Base-by-base conservation (phyloP, 92 coral and sea anemone species). In the Pocillopora grandis region DNA sequence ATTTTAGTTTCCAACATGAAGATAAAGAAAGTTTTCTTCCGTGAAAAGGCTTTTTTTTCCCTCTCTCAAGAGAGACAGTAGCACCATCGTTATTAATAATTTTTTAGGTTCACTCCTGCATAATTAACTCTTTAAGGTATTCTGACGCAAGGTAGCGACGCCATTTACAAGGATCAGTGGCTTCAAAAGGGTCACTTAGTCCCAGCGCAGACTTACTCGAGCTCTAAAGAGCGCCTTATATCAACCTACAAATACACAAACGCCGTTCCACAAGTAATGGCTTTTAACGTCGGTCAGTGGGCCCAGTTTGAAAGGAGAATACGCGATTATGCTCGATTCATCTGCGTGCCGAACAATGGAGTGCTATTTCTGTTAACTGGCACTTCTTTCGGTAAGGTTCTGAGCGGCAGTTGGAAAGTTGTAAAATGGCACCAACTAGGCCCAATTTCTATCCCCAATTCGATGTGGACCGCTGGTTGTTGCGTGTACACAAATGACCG, bases 391-490 rank as follows among this genome's bases (percentile, higher is more conserved):
- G 42, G 59, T 20, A 16, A 42, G 0, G 10, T 33, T 4, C 65
- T 7, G 18, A 15, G 10, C 1, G 9, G 9, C 64, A 42, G 5
- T 42, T 1, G n/a, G n/a, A n/a, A n/a, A n/a, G n/a, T n/a, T n/a
- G n/a, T n/a, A n/a, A n/a, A 59, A n/a, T 8, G 6, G 12, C 37
- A n/a, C 20, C 17, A 66, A 66, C 15, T 12, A 19, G 17, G 23
- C 10, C 0, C 61, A 60, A 4, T 75, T 17, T 9, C 11, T 21
- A 64, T 77, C 9, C 81, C 81, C 8, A 77, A 77, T 21, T 77
- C 71, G 10, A 33, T 77, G 81, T 77, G 81, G 81, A 77, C 81
- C 33, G 81, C 81, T 62, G 81, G 81, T 14, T 77, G 81, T 64
- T 77, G 81, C 36, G 81, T 36, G 1, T 2, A 10, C 1, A 33